A percentile compares a stretch with the other conserved stretches of the same genome.
These are phyloP conservation scores for Hassar affinis DNA, from an alignment of 2,113 vertebrate genomes.

Conservation along the genomic window DNA sequence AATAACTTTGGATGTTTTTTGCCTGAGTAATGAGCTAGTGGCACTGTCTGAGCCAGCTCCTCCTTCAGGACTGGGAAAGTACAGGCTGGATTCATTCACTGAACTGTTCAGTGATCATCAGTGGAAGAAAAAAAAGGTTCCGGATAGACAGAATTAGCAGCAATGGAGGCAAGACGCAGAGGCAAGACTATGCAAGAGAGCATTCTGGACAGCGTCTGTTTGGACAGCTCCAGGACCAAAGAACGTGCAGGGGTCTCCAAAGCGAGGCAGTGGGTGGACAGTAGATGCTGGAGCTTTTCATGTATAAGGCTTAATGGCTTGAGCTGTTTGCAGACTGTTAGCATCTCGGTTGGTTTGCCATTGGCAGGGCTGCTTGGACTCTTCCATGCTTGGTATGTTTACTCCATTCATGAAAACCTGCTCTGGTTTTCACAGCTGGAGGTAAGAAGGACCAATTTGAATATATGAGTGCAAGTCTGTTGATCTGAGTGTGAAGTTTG, in stretches of 20 bases:
- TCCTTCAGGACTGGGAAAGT: constrained; percentile 30
- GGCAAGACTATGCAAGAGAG: constrained; percentile 38
- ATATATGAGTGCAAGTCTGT: neutral
- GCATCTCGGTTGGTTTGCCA: constrained; percentile 63
- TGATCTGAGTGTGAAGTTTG: neutral
- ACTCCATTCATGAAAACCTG: constrained; percentile 71
- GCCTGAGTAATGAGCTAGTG: neutral
- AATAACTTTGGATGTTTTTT: constrained; percentile 30
- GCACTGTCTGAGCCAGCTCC: constrained; percentile 20
- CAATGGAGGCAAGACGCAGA: constrained; percentile 67
- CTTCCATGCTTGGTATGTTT: constrained; percentile 65
- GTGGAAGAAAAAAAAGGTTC: neutral
- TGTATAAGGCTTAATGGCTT: constrained; percentile 38
- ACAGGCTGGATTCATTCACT: constrained; percentile 4
- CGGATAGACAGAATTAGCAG: neutral
- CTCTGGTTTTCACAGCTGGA: constrained; percentile 72
- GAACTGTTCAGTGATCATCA: neutral
- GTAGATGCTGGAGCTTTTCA: constrained; percentile 30
- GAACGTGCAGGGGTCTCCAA: constrained; percentile 13
- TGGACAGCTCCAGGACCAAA: constrained; percentile 9
- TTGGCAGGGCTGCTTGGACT: constrained; percentile 56
- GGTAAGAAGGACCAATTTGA: constrained; percentile 53
- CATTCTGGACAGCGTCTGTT: neutral
- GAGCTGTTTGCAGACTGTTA: constrained; percentile 61
- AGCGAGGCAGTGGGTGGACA: constrained; percentile 4